Conservation (phyloP, 2,113 vertebrate genomes). For the Mungos mungo region DNA sequence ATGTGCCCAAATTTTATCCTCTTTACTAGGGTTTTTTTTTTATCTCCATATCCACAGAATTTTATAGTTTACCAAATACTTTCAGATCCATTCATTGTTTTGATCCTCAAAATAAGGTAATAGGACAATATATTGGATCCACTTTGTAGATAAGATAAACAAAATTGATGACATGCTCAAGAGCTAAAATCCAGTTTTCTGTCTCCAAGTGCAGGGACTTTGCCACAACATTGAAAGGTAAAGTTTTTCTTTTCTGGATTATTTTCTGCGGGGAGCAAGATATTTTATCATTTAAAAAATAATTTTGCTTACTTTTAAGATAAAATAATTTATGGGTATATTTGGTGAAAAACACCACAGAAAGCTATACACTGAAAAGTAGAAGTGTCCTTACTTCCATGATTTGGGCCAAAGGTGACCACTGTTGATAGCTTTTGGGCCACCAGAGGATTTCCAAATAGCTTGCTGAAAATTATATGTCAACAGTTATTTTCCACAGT, state of each 20-base stretch:
- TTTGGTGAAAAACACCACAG: background rate
- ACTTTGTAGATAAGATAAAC: background rate
- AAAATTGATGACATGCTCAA: background rate
- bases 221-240: background rate
- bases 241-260: background rate
- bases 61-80: background rate
- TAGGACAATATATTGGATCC: background rate
- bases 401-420: background rate
- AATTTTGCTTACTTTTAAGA: background rate
- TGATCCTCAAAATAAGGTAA: background rate
- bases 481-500: background rate
- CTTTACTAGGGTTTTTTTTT: background rate
- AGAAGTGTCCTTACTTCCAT: background rate
- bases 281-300: background rate
- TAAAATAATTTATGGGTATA: background rate
- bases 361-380: background rate
- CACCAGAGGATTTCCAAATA: background rate
- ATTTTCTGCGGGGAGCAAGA: conserved; percentile 11
- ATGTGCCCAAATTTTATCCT: background rate
- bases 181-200: background rate
- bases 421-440: background rate
- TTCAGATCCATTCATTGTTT: background rate
- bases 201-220: background rate
- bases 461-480: background rate
- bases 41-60: background rate